These are phyloP conservation scores for Ornithoptera priamus DNA, from an alignment of 2,888 invertebrate species.

Conservation along the genomic window DNA sequence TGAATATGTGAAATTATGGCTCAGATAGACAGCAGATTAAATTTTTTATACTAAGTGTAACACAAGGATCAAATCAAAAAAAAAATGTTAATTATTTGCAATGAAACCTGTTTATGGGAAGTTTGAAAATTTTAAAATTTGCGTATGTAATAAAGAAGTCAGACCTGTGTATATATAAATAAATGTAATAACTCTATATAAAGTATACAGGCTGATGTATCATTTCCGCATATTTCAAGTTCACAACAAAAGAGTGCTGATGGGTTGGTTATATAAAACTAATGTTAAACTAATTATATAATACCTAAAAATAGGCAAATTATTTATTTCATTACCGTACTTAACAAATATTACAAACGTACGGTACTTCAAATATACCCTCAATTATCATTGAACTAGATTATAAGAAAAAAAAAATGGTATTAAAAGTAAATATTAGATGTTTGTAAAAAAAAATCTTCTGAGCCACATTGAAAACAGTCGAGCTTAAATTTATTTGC, in stretches of 20 bases:
- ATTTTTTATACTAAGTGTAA: neutral
- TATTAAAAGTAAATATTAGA: constrained; percentile 1
- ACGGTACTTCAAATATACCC: neutral
- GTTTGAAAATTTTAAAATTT: neutral
- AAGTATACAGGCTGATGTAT: neutral
- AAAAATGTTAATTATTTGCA: neutral
- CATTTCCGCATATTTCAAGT: neutral
- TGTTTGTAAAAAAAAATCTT: constrained; percentile 11
- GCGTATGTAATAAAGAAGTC: neutral
- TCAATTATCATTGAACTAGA: neutral
- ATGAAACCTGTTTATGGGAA: too few relatives aligned
- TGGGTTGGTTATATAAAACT: neutral
- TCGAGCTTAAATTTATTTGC: constrained; percentile 34
- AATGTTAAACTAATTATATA: neutral
- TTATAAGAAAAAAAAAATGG: neutral
- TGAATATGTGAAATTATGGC: neutral
- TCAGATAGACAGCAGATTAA: neutral
- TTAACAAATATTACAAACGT: neutral
- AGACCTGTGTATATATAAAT: neutral
- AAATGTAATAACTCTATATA: neutral
- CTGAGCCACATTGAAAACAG: constrained; percentile 20
- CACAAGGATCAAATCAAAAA: neutral
- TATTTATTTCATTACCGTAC: neutral
- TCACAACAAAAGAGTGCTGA: neutral
- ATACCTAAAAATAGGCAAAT: neutral